Evolutionary conservation across 2,888 invertebrate genomes (phyloP), one percentile per base, ranked within the genome.

Genomic region (Tholera decimalis): DNA sequence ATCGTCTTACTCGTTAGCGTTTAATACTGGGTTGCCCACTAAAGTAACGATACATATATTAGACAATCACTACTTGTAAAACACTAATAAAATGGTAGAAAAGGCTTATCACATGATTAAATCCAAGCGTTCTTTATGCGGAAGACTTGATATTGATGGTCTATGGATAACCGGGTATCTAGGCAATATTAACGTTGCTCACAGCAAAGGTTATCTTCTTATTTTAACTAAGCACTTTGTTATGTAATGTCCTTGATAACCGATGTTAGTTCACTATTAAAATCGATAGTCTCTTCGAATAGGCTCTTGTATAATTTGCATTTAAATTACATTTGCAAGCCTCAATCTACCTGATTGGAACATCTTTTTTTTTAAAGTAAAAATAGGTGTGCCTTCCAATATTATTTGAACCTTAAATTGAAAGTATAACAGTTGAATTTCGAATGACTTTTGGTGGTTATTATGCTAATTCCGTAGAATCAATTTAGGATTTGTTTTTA

Each of bases 241-340:
- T 44, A 24, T 56, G 39, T 18, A 13, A 35, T 2, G 33, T 30
- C 46, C 37, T 51, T 72, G 60, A 71, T 70, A 50, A 67, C 54
- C 39, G 15, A 37, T 13, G 26, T 33, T 20, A 24, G 20, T 11
- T 24, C 15, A 11, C 20, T 51, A 15, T 72, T 63, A 57, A 71
- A 64, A 65, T 54, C 46, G 24, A 67, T 9, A 51, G 56, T 41
- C 15, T 18, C 13, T 20, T 11, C 53, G 50, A 55, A 54, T 20
- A 57, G 35, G 37, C 54, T 43, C 55, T 55, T 60, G 43, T 75
- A 59, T 76, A 57, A 87, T 89, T 87, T 83, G 76, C 87, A 88
- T 87, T 81, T 76, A 85, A 85, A 89, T 89, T 84, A 85, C 79
- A 84, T 82, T 81, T 77, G 76, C 71, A 68, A 51, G 67, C 37